Conservation (phyloP, 2,888 invertebrate genomes). For the Argynnis bischoffii region DNA sequence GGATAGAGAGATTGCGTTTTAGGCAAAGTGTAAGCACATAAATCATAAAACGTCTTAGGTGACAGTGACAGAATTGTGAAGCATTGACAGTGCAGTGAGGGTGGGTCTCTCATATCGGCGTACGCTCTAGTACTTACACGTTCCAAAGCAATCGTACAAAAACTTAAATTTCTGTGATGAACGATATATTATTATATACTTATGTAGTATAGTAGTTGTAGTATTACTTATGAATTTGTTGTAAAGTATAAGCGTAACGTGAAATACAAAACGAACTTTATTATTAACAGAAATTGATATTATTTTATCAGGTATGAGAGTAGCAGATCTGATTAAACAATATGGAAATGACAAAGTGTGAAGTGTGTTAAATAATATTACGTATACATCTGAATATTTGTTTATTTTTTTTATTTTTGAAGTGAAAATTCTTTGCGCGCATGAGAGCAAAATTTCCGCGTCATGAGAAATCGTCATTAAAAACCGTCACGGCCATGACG, state of each 20-base stretch:
- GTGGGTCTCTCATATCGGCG: not conserved
- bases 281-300: conserved; percentile 1
- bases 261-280: not conserved
- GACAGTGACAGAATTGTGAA: not conserved
- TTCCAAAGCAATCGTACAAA: not conserved
- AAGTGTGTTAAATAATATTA: conserved; percentile 17
- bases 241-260: not conserved
- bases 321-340: conserved; percentile 28
- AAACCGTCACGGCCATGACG: too few species aligned
- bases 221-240: not conserved
- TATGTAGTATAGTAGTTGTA: conserved; percentile 6
- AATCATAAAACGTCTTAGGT: not conserved
- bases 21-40: not conserved
- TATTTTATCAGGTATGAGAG: conserved; percentile 20
- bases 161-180: conserved; percentile 25
- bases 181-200: conserved; percentile 7
- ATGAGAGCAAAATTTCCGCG: too few species aligned
- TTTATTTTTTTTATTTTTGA: too few species aligned
- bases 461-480: too few species aligned
- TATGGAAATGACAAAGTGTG: conserved; percentile 16
- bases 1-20: conserved; percentile 21
- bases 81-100: conserved; percentile 2
- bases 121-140: not conserved
- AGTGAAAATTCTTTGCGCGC: too few species aligned
- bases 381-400: not conserved